Percentiles rank a stretch among this genome's conserved stretches.
These are phyloP conservation scores for Cossypha polioptera DNA, from an alignment of 2,797 vertebrate species.

Conservation along the genomic window DNA sequence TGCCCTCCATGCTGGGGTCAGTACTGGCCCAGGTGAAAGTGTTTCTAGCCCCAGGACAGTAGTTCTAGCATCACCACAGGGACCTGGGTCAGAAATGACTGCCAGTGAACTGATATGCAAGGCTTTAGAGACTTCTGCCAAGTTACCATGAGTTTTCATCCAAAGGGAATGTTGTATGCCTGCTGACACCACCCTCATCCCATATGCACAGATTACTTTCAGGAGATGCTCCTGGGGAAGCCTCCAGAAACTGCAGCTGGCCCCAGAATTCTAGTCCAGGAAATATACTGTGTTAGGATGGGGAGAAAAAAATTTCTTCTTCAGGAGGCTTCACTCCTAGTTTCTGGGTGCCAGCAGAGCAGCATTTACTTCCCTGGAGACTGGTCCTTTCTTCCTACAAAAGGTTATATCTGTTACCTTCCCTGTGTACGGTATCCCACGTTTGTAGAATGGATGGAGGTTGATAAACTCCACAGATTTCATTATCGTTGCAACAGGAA, in stretches of 20 bases:
- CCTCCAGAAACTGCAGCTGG: not conserved
- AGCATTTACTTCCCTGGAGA: not conserved
- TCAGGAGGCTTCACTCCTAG: not conserved
- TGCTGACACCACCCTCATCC: not conserved
- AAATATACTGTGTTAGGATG: not conserved
- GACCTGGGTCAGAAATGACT: not conserved
- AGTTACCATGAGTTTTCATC: not conserved
- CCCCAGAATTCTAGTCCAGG: not conserved
- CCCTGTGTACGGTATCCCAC: constrained; percentile 38
- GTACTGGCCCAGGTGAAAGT: not conserved
- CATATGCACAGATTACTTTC: not conserved
- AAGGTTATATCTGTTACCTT: constrained; percentile 23
- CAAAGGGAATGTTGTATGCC: not conserved
- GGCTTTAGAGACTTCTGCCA: not conserved
- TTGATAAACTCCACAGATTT: constrained; percentile 8
- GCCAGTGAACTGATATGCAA: not conserved
- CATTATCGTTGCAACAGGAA: not conserved
- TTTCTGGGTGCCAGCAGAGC: not conserved
- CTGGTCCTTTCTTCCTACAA: not conserved
- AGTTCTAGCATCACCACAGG: not conserved
- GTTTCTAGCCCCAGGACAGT: not conserved
- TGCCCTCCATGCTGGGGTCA: not conserved
- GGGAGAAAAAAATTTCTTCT: not conserved
- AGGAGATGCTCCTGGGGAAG: not conserved
- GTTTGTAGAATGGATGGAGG: constrained; percentile 38